Base-by-base conservation (phyloP, 2,888 invertebrate genomes). In the Dysmachus trigonus region DNA sequence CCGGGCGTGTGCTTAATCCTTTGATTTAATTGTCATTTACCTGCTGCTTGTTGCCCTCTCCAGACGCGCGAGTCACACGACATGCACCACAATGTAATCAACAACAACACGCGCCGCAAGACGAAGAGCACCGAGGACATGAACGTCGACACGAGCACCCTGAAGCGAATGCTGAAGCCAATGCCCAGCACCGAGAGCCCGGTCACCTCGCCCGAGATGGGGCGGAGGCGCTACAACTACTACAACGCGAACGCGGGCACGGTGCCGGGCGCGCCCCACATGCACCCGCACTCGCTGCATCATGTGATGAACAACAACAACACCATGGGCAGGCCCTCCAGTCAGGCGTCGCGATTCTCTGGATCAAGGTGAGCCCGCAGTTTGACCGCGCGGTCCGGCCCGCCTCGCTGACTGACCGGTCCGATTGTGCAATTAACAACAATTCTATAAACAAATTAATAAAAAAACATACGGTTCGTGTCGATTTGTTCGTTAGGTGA, bases 111-210 rank as follows among this genome's bases (percentile, higher is more conserved):
- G 86, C 93, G 96, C 87, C 95, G 96, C 87, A 97, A 97, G 91
- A 97, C 97, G 89, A 97, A 97, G 93, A 97, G 97, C 92, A 97
- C 97, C 84, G 97, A 97, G 92, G 97, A 97, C 90, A 97, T 97
- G 96, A 95, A 94, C 92, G 93, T 93, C 92, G 94, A 88, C 73
- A 86, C 85, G 1, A 73, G 85, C 71, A 98, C 98, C 8, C 93
- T 98, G 89, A 98, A 98, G 92, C 95, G 97, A 88, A 98, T 98
- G 97, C 93, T 98, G 89, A 98, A 98, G 90, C 98, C 98, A 81
- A 97, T 98, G 95, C 96, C 98, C 31, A 97, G 96, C 89, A 95
- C 95, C 86, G 97, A 97, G 91, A 97, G 96, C 90, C 97, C 97
- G 1, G 97, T 96, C 83, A 97, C 97, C 79, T 97, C 97, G 86